phyloP scores from a whole-genome alignment of 2,888 invertebrate species.

The Ditylenchus weischeri region DNA sequence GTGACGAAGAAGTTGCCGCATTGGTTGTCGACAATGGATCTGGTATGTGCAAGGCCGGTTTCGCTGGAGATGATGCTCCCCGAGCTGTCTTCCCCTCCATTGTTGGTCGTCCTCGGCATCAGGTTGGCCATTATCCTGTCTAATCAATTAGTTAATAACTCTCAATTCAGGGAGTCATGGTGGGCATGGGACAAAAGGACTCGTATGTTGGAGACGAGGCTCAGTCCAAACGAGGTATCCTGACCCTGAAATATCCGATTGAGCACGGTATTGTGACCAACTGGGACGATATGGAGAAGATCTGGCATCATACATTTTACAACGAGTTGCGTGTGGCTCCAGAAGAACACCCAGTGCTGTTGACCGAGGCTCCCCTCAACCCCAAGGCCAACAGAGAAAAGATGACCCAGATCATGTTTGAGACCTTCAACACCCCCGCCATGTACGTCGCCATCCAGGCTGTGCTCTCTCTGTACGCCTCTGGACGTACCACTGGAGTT shows the following conservation, averaged over 20 bases:
- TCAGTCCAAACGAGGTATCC: constrained; percentile 73
- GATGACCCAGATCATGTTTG: constrained; percentile 74
- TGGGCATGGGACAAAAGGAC: constrained; percentile 31
- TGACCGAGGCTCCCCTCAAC: constrained; percentile 86
- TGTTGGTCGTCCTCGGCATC: constrained; percentile 69
- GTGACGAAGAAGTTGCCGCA: constrained; percentile 85
- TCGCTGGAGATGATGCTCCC: constrained; percentile 74
- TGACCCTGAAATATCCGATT: constrained; percentile 90
- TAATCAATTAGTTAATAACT: too few relatives aligned
- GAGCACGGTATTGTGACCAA: constrained; percentile 95
- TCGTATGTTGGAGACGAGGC: constrained; percentile 62
- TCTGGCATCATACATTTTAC: constrained; percentile 34
- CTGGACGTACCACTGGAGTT: constrained; percentile 88
- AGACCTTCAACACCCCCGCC: constrained; percentile 69
- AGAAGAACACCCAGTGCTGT: constrained; percentile 85
- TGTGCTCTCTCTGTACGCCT: constrained; percentile 84
- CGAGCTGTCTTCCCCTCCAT: constrained; percentile 80
- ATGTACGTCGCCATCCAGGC: constrained; percentile 66
- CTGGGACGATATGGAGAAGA: constrained; percentile 98
- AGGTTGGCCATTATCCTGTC: constrained; percentile 11
- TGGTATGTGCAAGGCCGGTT: constrained; percentile 67
- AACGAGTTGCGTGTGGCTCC: constrained; percentile 65
- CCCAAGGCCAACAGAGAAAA: constrained; percentile 84
- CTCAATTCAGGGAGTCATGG: constrained; percentile 22
- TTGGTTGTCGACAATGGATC: constrained; percentile 63